These are phyloP conservation scores for Ianthella basta DNA, from an alignment of 37 sponge, comb jelly and placozoan genomes.

Conservation along the genomic window DNA sequence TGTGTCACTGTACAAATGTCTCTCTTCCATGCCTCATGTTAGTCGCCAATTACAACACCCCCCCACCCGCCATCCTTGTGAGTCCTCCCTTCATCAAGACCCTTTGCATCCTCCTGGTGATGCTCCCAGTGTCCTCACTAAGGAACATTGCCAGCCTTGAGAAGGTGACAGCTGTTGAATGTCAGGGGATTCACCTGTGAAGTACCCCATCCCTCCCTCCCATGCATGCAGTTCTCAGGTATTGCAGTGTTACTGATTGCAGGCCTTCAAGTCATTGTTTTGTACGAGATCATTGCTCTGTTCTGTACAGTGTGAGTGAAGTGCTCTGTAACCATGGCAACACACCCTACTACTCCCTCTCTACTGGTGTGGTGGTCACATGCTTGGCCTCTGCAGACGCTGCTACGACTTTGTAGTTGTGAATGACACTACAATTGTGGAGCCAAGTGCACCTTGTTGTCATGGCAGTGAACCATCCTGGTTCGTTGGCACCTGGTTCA, in stretches of 20 bases:
- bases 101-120: slow-evolving; percentile 39
- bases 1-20: no score
- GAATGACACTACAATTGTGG: not conserved
- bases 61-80: not conserved
- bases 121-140: slow-evolving; percentile 60
- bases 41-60: no score
- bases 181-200: not conserved
- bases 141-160: slow-evolving; percentile 64
- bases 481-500: slow-evolving; percentile 2
- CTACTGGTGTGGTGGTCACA: not conserved
- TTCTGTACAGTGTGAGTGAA: slow-evolving; percentile 7
- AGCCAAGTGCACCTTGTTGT: not conserved
- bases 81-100: slow-evolving; percentile 43
- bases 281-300: slow-evolving; percentile 30
- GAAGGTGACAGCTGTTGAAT: slow-evolving; percentile 32
- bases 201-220: not conserved
- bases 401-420: not conserved
- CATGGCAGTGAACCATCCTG: not conserved
- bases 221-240: slow-evolving; percentile 44
- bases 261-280: slow-evolving; percentile 31
- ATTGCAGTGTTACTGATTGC: slow-evolving; percentile 44
- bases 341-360: not conserved
- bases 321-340: no score
- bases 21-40: no score
- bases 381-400: slow-evolving; percentile 12